Evolutionary conservation across 2,888 invertebrate genomes (phyloP), one percentile per base, ranked within the genome.

Genomic region (Ceramica pisi): DNA sequence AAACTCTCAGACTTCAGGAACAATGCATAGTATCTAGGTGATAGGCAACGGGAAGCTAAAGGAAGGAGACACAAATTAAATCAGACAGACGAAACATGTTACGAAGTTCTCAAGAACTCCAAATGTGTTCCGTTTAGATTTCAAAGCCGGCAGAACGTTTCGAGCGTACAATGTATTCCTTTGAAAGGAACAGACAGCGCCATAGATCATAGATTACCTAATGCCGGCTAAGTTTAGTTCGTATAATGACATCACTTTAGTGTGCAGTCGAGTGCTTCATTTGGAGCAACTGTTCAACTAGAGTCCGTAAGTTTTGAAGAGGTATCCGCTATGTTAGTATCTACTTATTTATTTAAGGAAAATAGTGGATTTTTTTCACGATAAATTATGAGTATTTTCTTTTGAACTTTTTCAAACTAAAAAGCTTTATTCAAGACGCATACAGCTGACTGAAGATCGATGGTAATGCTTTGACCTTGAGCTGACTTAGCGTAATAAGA

Each of bases 221-320:
- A 19, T 50, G 50, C 26, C 12, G 48, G 3, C 46, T 53, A 41
- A 16, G 44, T 66, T 57, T 59, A 48, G 66, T 60, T 21, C 0
- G 16, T 10, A 59, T n/a, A n/a, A n/a, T 73, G 66, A 75, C 73
- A 53, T 75, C 75, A 75, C 46, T 21, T 21, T 8, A 8, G n/a
- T 23, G 16, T 16, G 44, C 38, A 59, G 46, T 23, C 46, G 8
- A 53, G 46, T 46, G 41, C 31, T 10, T 73, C 16, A 53, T 59
- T 66, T 21, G 63, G 21, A 35, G n/a, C 35, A 10, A 23, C 31
- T 63, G 48, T n/a, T 12, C 4, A 16, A 38, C 2, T 23, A 8
- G n/a, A 41, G 7, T 19, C 0, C 14, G 14, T 16, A 14, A 14
- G 41, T 14, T 16, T 7, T 10, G 19, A 21, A 23, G 35, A 48